Base-by-base conservation (phyloP, 1,140 invertebrate species). In the Augochlora pura region DNA sequence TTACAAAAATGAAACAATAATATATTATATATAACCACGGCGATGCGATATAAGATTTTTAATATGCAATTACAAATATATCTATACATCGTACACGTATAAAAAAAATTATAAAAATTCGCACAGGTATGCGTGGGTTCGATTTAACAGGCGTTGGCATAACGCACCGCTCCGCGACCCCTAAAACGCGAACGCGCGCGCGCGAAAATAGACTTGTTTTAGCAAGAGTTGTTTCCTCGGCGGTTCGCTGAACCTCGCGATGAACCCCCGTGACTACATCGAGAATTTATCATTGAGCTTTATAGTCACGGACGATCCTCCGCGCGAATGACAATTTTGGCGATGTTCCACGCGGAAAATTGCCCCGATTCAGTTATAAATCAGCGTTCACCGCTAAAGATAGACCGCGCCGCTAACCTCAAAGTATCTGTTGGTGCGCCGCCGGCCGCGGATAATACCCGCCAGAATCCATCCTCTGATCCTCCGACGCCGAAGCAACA, bases 201-300 rank as follows among this genome's bases (percentile, higher is more conserved):
- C 18, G 39, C 49, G 70, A 72, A 72, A 63, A 72, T 62, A 72
- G 46, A 72, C 69, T 2, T n/a, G n/a, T n/a, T 10, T 32, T 7
- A 7, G 1, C 57, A 16, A 62, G 25, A 16, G 1, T 62, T 62
- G 23, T 59, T 25, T n/a, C 57, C 4, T 6, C 12, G 25, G 16
- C 3, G 25, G 23, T 62, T 62, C 54, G 54, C 27, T 3, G 23
- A 62, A 27, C 59, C 59, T 27, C 2, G 23, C 23, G 8, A 25
- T 14, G 21, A 21, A 8, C 25, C 27, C 7, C 10, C n/a, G 14
- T 6, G 59, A 27, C 25, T 3, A 7, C 9, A 0, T n/a, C 8
- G 21, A n/a, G 21, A 57, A 57, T 57, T 57, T n/a, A 21, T 21
- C 21, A 21, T 57, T 57, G 1, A 57, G 21, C 54, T 57, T 57